phyloP scores from a whole-genome alignment of 2,113 vertebrate genomes.

The Serilophus lunatus region DNA sequence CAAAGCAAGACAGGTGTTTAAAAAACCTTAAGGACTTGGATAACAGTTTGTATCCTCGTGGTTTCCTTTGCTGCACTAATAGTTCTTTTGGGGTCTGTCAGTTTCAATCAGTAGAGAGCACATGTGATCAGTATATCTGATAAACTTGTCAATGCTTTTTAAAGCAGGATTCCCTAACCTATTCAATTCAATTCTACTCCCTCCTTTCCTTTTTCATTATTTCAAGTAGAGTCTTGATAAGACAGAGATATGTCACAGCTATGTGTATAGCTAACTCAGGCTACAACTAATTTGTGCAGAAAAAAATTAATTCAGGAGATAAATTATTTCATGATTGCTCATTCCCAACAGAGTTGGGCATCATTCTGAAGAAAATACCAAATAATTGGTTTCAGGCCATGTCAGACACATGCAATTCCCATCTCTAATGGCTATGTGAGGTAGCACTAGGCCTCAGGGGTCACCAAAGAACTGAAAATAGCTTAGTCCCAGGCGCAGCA shows the following conservation, averaged over 20 bases:
- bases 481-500: slow-evolving; percentile 79
- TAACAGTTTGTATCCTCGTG: slow-evolving; percentile 62
- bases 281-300: slow-evolving; percentile 85
- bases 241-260: slow-evolving; percentile 67
- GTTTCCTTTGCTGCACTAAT: slow-evolving; percentile 55
- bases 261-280: slow-evolving; percentile 73
- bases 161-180: slow-evolving; percentile 70
- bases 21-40: slow-evolving; percentile 37
- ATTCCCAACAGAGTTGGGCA: slow-evolving; percentile 92
- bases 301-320: slow-evolving; percentile 98
- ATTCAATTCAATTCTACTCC: slow-evolving; percentile 45
- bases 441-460: slow-evolving; percentile 88
- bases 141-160: slow-evolving; percentile 80
- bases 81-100: slow-evolving; percentile 75
- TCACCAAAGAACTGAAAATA: slow-evolving; percentile 87
- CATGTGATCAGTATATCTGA: slow-evolving; percentile 77
- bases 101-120: slow-evolving; percentile 70
- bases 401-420: slow-evolving; percentile 97
- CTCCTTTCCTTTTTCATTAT: slow-evolving; percentile 43
- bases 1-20: slow-evolving; percentile 55
- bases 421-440: slow-evolving; percentile 90
- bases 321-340: slow-evolving; percentile 98
- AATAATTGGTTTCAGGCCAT: slow-evolving; percentile 98
- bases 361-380: slow-evolving; percentile 97
- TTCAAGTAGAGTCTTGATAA: slow-evolving; percentile 79